Percentiles rank a stretch among this genome's conserved stretches.
Conservation (phyloP, 2,888 invertebrate genomes). For the Campoplex nolae region DNA sequence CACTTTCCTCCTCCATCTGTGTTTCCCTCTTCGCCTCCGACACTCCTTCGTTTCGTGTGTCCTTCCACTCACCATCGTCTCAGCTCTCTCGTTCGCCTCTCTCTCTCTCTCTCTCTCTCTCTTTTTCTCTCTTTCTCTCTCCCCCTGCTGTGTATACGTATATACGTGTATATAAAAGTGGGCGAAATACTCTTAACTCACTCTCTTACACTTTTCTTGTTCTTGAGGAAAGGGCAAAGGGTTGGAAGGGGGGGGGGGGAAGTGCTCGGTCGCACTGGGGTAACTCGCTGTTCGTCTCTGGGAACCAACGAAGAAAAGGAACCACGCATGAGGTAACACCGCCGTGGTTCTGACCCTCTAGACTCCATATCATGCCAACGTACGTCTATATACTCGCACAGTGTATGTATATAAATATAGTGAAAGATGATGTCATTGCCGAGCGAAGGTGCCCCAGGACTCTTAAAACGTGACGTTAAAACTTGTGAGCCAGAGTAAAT, state of each 20-base stretch:
- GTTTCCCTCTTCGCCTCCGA: neutral
- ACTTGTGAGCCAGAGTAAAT: constrained; percentile 48
- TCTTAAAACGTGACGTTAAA: constrained; percentile 62
- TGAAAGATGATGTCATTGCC: constrained; percentile 28
- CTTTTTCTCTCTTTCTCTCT: neutral
- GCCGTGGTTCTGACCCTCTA: constrained; percentile 60
- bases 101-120: neutral
- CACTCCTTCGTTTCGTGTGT: neutral
- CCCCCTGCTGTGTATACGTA: neutral
- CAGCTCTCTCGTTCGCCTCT: neutral
- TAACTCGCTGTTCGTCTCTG: constrained; percentile 50
- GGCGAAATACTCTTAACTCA: constrained; percentile 44
- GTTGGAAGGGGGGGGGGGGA: constrained; percentile 17
- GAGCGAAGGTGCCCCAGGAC: constrained; percentile 44
- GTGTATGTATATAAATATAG: constrained; percentile 15
- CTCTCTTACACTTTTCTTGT: constrained; percentile 42
- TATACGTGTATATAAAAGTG: constrained; percentile 12
- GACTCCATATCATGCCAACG: constrained; percentile 32
- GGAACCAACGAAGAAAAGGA: constrained; percentile 66
- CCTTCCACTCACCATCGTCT: constrained; percentile 8
- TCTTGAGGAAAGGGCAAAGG: neutral
- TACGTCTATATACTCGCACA: neutral
- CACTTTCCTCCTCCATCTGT: neutral
- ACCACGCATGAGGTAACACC: constrained; percentile 72
- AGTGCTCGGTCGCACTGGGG: constrained; percentile 29